These are phyloP conservation scores for Sericinus montela DNA, from an alignment of 2,888 invertebrate species.

Conservation along the genomic window DNA sequence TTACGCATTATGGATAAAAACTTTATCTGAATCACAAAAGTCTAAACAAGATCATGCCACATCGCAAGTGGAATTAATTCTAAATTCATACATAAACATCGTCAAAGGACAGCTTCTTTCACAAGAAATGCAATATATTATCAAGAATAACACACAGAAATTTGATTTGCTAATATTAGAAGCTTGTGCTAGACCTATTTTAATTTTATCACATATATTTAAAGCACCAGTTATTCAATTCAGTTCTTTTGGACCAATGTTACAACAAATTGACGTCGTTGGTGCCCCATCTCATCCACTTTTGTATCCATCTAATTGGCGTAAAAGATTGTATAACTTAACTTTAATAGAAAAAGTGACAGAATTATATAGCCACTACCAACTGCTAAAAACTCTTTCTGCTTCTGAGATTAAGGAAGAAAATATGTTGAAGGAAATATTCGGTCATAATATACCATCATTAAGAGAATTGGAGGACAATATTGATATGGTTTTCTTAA, in stretches of 20 bases:
- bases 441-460: slow-evolving; percentile 21
- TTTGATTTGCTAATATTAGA: slow-evolving; percentile 44
- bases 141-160: slow-evolving; percentile 25
- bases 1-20: slow-evolving; percentile 19
- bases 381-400: slow-evolving; percentile 7
- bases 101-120: slow-evolving; percentile 27
- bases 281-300: slow-evolving; percentile 1
- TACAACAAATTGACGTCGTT: neutral
- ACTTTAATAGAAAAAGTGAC: slow-evolving; percentile 25
- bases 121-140: slow-evolving; percentile 30
- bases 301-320: slow-evolving; percentile 30
- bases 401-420: no score
- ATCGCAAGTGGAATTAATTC: neutral
- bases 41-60: neutral
- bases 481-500: slow-evolving; percentile 30
- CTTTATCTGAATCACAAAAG: neutral
- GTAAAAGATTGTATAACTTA: slow-evolving; percentile 32
- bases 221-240: neutral
- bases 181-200: slow-evolving; percentile 16
- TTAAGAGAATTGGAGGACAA: slow-evolving; percentile 20
- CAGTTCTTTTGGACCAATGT: slow-evolving; percentile 24
- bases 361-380: slow-evolving; percentile 21
- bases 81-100: neutral
- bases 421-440: slow-evolving; percentile 1
- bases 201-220: neutral